These are phyloP conservation scores for Leucopsar rothschildi DNA, from an alignment of 2,113 vertebrate species.

Conservation along the genomic window DNA sequence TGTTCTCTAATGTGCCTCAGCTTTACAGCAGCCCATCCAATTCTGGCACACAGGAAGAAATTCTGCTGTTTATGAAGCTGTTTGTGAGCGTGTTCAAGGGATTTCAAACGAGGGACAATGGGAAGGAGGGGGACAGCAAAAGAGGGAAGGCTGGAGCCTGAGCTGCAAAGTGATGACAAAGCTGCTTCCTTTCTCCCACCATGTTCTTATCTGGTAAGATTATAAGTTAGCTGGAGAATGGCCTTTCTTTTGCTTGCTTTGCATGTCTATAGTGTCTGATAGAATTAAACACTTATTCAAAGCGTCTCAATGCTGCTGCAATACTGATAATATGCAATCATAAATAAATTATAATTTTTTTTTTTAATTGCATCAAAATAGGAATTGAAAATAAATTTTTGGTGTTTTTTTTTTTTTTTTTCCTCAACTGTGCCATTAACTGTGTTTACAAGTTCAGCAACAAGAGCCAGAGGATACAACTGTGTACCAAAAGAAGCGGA, in stretches of 20 bases:
- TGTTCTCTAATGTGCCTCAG: neutral
- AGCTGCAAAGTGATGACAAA: neutral
- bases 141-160: neutral
- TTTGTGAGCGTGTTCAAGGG: neutral
- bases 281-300: slow-evolving; percentile 11
- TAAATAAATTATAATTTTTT: neutral
- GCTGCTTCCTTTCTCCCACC: neutral
- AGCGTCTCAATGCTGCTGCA: neutral
- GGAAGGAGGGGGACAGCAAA: neutral
- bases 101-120: neutral
- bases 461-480: neutral
- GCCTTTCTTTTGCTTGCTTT: neutral
- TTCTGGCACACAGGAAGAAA: neutral
- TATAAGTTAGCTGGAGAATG: neutral
- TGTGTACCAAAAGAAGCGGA: neutral
- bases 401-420: too few relatives aligned
- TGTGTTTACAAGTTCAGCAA: neutral
- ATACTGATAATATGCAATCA: neutral
- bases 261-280: slow-evolving; percentile 5
- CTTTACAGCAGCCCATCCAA: neutral
- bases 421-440: neutral
- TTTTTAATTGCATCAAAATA: neutral
- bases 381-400: neutral
- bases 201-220: neutral
- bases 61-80: neutral